These are phyloP conservation scores for Phasianus colchicus DNA, from an alignment of 2,113 vertebrate species.

Conservation along the genomic window DNA sequence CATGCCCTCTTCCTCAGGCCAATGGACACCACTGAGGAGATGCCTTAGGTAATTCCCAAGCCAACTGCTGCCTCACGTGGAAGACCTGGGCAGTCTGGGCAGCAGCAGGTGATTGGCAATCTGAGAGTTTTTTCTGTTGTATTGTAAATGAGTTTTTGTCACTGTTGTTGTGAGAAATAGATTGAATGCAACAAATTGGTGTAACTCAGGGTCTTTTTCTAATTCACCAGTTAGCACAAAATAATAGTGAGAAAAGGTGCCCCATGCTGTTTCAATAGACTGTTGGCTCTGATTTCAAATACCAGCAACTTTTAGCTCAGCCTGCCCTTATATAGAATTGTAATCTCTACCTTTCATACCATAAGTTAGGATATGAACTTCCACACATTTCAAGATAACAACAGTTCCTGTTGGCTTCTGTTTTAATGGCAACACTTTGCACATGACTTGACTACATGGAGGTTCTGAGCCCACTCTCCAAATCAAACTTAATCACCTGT, in stretches of 20 bases:
- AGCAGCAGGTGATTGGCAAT: background rate
- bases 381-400: background rate
- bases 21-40: background rate
- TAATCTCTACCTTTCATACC: background rate
- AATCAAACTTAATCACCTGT: background rate
- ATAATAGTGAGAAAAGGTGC: background rate
- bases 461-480: background rate
- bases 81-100: background rate
- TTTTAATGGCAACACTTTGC: background rate
- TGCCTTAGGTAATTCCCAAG: background rate
- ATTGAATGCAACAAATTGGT: background rate
- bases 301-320: background rate
- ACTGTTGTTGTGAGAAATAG: background rate
- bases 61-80: background rate
- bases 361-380: background rate
- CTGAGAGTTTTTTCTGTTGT: background rate
- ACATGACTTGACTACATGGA: background rate
- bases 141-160: background rate
- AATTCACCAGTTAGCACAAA: background rate
- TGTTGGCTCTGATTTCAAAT: background rate
- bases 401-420: background rate
- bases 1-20: background rate
- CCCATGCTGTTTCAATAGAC: background rate
- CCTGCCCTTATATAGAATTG: background rate
- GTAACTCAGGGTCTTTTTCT: background rate